phyloP scores from a whole-genome alignment of 2,888 invertebrate genomes.

The Drosophila maculinotata region DNA sequence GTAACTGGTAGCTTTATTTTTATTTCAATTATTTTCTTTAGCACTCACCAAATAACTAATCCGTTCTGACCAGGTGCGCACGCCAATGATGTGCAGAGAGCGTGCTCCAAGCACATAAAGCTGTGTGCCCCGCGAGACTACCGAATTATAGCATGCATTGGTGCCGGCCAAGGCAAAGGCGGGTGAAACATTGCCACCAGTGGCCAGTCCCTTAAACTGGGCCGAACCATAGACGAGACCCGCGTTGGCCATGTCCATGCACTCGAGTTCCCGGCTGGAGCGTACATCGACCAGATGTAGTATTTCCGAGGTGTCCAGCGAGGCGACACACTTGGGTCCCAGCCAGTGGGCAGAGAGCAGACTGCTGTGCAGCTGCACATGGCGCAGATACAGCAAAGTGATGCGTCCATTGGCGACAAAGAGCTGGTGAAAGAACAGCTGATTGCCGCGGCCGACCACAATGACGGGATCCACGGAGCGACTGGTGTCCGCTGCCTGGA shows the following conservation, averaged over 20 bases:
- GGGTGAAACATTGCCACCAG: constrained; percentile 95
- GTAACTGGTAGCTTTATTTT: neutral
- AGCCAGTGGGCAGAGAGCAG: constrained; percentile 92
- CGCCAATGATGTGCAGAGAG: constrained; percentile 87
- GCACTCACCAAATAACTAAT: constrained; percentile 87
- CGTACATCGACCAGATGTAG: constrained; percentile 95
- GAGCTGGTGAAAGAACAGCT: constrained; percentile 93
- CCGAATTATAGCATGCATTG: constrained; percentile 90
- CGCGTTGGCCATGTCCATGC: constrained; percentile 92
- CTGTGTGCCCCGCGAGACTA: constrained; percentile 89
- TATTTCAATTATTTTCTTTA: too few species aligned
- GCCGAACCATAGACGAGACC: constrained; percentile 94
- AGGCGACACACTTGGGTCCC: constrained; percentile 92
- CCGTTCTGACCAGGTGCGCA: constrained; percentile 89
- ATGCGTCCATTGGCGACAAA: constrained; percentile 86
- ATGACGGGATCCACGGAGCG: constrained; percentile 93
- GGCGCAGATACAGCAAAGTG: constrained; percentile 88
- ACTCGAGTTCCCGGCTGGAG: constrained; percentile 93
- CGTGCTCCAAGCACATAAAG: constrained; percentile 90
- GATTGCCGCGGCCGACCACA: constrained; percentile 94
- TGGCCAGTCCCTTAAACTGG: constrained; percentile 94
- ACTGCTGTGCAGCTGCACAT: constrained; percentile 90
- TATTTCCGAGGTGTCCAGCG: constrained; percentile 93
- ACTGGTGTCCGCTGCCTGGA: constrained; percentile 89
- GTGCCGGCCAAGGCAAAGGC: constrained; percentile 87